Conservation (phyloP, 2,113 vertebrate species). For the Vireo altiloquus region DNA sequence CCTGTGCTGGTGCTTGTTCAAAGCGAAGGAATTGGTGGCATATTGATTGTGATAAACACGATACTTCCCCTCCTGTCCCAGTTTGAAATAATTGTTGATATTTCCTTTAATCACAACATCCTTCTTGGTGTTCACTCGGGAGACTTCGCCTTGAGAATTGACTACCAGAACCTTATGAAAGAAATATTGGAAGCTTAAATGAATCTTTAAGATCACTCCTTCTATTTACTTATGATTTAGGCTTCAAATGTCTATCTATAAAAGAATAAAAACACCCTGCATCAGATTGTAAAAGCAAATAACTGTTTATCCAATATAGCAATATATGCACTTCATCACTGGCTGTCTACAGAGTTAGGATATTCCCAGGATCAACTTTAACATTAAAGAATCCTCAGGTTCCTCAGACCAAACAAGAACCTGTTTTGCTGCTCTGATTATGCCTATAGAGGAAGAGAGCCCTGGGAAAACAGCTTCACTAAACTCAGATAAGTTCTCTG, state of each 20-base stretch:
- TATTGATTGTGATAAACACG: constrained; percentile 97
- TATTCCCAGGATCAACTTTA: neutral
- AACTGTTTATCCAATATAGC: neutral
- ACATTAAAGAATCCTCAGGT: neutral
- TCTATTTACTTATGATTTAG: neutral
- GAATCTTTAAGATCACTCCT: neutral
- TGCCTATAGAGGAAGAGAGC: neutral
- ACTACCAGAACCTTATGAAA: constrained; percentile 84
- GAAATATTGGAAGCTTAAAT: neutral
- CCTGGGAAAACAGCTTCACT: neutral
- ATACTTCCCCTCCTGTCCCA: constrained; percentile 98
- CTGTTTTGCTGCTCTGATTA: neutral
- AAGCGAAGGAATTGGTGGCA: constrained; percentile 91
- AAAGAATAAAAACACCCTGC: neutral
- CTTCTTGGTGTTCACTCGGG: constrained; percentile 84
- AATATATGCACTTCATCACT: neutral
- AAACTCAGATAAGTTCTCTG: neutral
- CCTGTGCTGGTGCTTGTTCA: constrained; percentile 98
- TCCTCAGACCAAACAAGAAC: neutral
- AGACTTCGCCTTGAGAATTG: constrained; percentile 89
- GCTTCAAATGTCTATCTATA: neutral
- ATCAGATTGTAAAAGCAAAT: neutral
- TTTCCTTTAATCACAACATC: constrained; percentile 88
- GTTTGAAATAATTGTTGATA: constrained; percentile 85
- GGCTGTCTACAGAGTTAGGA: neutral